These are phyloP conservation scores for Papilio polytes DNA, from an alignment of 1,140 invertebrate species.

Conservation along the genomic window DNA sequence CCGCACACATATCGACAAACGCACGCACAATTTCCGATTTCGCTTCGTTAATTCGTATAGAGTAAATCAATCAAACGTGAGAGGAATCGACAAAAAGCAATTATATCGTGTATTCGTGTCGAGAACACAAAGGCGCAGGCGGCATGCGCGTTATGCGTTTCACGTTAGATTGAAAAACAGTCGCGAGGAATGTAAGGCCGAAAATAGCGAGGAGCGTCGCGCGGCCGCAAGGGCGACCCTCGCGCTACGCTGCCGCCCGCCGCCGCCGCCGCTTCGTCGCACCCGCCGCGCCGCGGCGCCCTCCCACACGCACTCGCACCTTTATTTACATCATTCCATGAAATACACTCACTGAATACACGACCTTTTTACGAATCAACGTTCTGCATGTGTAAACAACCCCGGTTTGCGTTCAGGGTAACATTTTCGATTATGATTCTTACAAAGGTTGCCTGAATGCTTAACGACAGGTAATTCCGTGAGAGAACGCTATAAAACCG, in stretches of 20 bases:
- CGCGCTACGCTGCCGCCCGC: constrained; percentile 56
- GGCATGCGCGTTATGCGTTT: constrained; percentile 77
- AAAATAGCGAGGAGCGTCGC: constrained; percentile 82
- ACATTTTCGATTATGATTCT: constrained; percentile 25
- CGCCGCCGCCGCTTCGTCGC: constrained; percentile 44
- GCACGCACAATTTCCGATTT: constrained; percentile 26
- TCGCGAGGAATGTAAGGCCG: constrained; percentile 79
- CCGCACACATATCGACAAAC: not conserved
- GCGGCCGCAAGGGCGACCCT: constrained; percentile 77
- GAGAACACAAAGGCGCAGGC: constrained; percentile 69
- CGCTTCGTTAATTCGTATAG: constrained; percentile 31
- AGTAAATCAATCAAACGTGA: constrained; percentile 47
- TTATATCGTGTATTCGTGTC: constrained; percentile 36
- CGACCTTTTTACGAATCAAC: constrained; percentile 63
- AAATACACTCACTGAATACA: constrained; percentile 59
- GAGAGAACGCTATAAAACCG: not conserved
- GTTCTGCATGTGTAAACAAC: constrained; percentile 60
- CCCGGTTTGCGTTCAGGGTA: constrained; percentile 57
- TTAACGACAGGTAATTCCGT: constrained; percentile 10
- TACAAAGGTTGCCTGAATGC: constrained; percentile 13
- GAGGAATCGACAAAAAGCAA: constrained; percentile 33
- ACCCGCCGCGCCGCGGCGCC: constrained; percentile 50
- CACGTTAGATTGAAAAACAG: constrained; percentile 82
- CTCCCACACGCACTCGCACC: constrained; percentile 62
- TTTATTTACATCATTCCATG: constrained; percentile 76